phyloP scores from a whole-genome alignment of 1,140 invertebrate species.

The Bombus superbus region DNA sequence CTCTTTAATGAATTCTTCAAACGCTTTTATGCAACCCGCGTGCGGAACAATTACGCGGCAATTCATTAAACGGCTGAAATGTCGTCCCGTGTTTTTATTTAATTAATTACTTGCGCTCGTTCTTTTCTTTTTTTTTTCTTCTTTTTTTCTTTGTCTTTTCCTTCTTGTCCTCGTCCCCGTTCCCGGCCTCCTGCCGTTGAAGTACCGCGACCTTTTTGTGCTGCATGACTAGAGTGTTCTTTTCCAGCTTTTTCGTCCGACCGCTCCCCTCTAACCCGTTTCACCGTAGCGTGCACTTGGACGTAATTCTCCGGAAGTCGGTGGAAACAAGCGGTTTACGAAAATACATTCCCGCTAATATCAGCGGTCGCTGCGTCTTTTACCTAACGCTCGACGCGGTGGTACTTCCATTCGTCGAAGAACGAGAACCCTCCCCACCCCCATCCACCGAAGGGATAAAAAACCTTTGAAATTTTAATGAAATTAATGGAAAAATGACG shows the following conservation, averaged over 20 bases:
- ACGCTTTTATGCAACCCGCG: conserved; percentile 4
- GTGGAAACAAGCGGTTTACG: conserved; percentile 29
- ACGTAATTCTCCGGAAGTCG: conserved; percentile 34
- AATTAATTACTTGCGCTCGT: conserved; percentile 35
- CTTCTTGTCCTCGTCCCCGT: not conserved
- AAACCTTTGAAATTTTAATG: not conserved
- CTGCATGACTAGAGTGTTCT: conserved; percentile 33
- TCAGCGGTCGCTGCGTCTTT: conserved; percentile 15
- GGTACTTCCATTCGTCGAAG: not conserved
- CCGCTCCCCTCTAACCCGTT: not conserved
- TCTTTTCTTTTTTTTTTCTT: no score
- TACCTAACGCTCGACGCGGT: not conserved
- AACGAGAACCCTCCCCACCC: not conserved
- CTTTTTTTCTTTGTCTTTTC: not conserved
- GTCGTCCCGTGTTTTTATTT: conserved; percentile 38
- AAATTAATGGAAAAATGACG: not conserved
- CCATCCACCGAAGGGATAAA: no score
- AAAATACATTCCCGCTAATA: conserved; percentile 31
- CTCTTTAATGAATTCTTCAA: conserved; percentile 50
- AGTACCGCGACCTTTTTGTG: conserved; percentile 28
- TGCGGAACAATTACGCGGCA: conserved; percentile 43
- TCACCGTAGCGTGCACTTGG: not conserved
- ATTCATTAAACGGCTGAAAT: conserved; percentile 49
- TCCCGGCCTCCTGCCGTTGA: not conserved
- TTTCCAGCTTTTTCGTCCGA: not conserved